Base-by-base conservation (phyloP, 2,888 invertebrate species). In the Ischnura elegans region DNA sequence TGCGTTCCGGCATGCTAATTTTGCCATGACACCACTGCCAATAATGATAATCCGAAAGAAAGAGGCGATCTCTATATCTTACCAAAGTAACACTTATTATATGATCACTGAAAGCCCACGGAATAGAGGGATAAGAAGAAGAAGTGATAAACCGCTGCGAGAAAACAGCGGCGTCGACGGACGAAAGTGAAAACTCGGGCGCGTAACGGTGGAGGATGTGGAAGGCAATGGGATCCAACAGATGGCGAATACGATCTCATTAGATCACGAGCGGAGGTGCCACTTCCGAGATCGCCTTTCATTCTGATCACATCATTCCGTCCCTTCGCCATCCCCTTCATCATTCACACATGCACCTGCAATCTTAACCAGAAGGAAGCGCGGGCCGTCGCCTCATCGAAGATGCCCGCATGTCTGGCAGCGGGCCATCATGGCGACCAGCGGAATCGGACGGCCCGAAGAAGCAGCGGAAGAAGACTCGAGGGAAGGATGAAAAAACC, bases 341-440 rank as follows among this genome's bases (percentile, higher is more conserved):
- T 36, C 76, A 76, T 76, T 36, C 10, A 16, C 36, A n/a, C n/a
- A n/a, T n/a, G n/a, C n/a, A n/a, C n/a, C n/a, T n/a, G n/a, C n/a
- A n/a, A n/a, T n/a, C n/a, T n/a, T n/a, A n/a, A n/a, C n/a, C n/a
- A n/a, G n/a, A 36, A 36, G 29, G 29, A 10, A 76, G 29, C 76
- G 29, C 36, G 36, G 16, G 3, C 76, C 10, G 36, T 8, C 43
- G 61, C 61, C 16, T 61, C 76, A 36, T 76, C 76, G 36, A 61
- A 90, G 90, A 90, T 66, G 61, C 25, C 90, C 42, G 61, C 43
- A 45, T 66, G 90, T 90, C 90, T 90, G 90, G 90, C 90, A 13
- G 21, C 43, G 90, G 90, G 55, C 90, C 90, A 90, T 90, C 66
- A 90, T 90, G 90, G 90, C 90, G 90, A 90, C 90, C 90, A 55